Conservation (phyloP, 2,888 invertebrate genomes). For the Atethmia centrago region DNA sequence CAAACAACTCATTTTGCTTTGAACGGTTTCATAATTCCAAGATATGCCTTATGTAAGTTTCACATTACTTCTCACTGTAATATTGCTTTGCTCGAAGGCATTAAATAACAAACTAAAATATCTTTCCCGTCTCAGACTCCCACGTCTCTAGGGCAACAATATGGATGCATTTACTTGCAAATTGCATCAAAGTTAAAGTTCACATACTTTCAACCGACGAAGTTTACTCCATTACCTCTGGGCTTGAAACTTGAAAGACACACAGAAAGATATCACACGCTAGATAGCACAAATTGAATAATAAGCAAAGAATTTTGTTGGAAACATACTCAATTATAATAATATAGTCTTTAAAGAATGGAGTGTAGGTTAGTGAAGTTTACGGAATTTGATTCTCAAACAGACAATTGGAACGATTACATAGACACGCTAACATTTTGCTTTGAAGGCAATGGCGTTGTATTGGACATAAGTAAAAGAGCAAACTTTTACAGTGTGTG, state of each 20-base stretch:
- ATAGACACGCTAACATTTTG: not conserved
- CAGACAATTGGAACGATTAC: no score
- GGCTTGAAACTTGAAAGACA: constrained; percentile 33
- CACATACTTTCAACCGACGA: constrained; percentile 68
- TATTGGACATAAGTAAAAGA: not conserved
- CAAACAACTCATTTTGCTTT: not conserved
- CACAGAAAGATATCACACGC: constrained; percentile 8
- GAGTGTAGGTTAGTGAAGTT: no score
- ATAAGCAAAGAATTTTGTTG: constrained; percentile 15
- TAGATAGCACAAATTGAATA: constrained; percentile 32
- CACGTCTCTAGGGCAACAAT: constrained; percentile 39
- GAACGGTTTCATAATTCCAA: not conserved
- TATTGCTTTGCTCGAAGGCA: not conserved
- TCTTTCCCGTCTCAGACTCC: constrained; percentile 21
- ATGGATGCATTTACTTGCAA: constrained; percentile 46
- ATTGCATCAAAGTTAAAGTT: constrained; percentile 65
- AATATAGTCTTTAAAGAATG: constrained; percentile 19
- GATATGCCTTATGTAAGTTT: not conserved
- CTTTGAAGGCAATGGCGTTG: not conserved
- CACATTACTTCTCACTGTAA: not conserved
- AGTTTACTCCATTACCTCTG: constrained; percentile 71
- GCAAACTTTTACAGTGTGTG: not conserved
- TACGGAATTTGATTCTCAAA: no score
- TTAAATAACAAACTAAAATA: constrained; percentile 25
- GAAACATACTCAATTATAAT: constrained; percentile 10